phyloP scores from a whole-genome alignment of 2,888 invertebrate species.

The Leptothorax acervorum region DNA sequence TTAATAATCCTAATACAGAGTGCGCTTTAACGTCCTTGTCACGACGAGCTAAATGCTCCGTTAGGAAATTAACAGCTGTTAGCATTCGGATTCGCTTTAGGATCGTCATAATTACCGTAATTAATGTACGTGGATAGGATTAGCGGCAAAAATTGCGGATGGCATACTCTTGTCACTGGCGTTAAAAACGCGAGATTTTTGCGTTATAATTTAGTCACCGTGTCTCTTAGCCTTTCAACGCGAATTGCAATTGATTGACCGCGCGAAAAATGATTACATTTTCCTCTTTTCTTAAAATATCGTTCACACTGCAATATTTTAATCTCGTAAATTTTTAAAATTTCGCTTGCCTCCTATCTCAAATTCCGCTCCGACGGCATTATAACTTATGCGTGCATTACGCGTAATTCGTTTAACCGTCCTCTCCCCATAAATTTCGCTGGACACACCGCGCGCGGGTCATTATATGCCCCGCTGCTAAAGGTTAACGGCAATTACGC shows the following conservation, averaged over 20 bases:
- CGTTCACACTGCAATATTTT: background rate
- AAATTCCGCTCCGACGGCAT: background rate
- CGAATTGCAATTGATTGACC: background rate
- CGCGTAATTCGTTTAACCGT: background rate
- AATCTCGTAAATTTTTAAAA: background rate
- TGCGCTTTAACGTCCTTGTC: background rate
- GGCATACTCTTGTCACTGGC: background rate
- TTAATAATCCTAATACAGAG: conserved; percentile 28
- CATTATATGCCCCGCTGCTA: background rate
- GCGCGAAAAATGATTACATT: background rate
- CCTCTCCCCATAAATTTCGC: conserved; percentile 5
- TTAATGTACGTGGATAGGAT: conserved; percentile 16
- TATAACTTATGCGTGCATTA: background rate
- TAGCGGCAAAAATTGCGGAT: background rate
- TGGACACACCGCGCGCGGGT: too few relatives aligned
- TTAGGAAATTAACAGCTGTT: conserved; percentile 16
- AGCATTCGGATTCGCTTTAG: background rate
- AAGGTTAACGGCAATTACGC: conserved; percentile 32
- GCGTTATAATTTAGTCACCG: background rate
- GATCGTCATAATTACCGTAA: conserved; percentile 17
- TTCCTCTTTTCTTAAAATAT: background rate
- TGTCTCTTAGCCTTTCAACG: background rate
- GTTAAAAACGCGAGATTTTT: conserved; percentile 18
- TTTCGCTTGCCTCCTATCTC: background rate
- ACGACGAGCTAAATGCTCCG: background rate